Evolutionary conservation across 2,113 vertebrate species (phyloP), one percentile per base, ranked within the genome.

Genomic region (Channa argus): DNA sequence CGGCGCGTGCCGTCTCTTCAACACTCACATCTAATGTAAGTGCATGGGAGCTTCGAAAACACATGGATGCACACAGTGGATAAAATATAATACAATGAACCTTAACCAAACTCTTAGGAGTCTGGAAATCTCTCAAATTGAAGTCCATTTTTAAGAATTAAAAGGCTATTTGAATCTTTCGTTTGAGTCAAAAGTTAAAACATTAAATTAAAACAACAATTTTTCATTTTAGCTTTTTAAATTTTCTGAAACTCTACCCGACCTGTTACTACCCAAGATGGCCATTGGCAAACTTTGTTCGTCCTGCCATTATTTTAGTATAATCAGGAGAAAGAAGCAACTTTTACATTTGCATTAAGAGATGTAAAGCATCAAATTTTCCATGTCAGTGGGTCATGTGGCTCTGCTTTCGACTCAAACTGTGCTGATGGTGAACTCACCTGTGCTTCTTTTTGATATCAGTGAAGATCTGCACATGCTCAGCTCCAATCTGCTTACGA

Each of bases 401-500:
- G 24, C 24, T 24, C 24, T 24, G 24, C 24, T 24, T 24, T 24
- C 24, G 24, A 24, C 24, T 24, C 24, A 24, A 2, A 14, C 24
- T 24, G 24, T 24, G 24, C 24, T 24, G 37, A 6, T 49, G 14
- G 10, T 10, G 6, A 34, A 36, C 80, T 86, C 73, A 97, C 96
- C 96, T 96, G 91, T 97, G 96, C 45, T 97, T 98, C 90, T 97
- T 98, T 76, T 97, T 97, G 81, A 97, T 95, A 77, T 98, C 96
- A 0, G 96, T 95, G 51, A 96, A 96, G 83, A 97, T 93, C 82
- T 95, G 95, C 73, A 97, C 65, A 45, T 92, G 92, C 58, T 96
- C 95, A 11, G 95, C 96, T 80, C 95, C 95, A 0, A 95, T 92
- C 56, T 90, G 90, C 71, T 89, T 95, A 62, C 96, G 94, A 69